Evolutionary conservation across 2,113 vertebrate genomes (phyloP).

Genomic region (Phalacrocorax pelagicus): DNA sequence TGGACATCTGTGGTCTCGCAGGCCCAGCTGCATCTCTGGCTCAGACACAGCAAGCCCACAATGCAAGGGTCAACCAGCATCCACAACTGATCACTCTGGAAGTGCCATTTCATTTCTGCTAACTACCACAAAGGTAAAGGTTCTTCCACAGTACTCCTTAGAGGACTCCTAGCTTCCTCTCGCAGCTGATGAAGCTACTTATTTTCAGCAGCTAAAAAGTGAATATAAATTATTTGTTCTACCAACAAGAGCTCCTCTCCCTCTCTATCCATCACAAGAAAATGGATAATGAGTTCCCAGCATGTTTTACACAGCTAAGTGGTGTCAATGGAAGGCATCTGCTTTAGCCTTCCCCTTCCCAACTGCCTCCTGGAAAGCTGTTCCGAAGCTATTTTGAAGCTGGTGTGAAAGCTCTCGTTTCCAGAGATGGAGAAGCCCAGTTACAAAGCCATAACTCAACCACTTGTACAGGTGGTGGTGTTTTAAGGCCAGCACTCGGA

Average conservation of each 20-base stretch:
- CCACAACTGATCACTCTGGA: fast-evolving
- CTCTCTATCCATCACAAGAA: background rate
- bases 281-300: background rate
- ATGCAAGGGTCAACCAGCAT: fast-evolving
- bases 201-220: background rate
- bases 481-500: background rate
- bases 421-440: background rate
- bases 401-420: background rate
- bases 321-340: background rate
- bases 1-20: fast-evolving
- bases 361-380: background rate
- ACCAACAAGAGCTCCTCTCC: background rate
- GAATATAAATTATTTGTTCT: background rate
- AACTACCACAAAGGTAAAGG: background rate
- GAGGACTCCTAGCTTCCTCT: background rate
- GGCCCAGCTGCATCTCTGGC: background rate
- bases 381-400: background rate
- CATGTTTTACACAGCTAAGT: too few relatives aligned
- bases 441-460: background rate
- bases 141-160: background rate
- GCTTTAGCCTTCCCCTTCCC: background rate
- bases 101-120: background rate
- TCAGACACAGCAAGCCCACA: fast-evolving
- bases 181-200: background rate
- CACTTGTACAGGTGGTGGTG: too few relatives aligned